Conservation (phyloP, 35 echinoderm and acorn worm species). For the Apostichopus japonicus region DNA sequence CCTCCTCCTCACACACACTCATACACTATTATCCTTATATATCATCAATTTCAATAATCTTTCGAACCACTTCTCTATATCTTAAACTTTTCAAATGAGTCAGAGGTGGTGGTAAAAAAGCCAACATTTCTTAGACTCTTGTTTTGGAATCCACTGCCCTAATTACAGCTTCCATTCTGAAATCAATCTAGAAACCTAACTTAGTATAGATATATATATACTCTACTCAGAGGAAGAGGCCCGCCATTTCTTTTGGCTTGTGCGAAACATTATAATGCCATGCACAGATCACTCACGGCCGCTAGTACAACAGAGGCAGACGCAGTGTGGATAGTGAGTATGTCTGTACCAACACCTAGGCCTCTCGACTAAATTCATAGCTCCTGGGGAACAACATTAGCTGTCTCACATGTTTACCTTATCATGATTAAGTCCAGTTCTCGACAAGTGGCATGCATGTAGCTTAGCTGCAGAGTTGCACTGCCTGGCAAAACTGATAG, state of each 20-base stretch:
- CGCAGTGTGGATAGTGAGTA: not conserved
- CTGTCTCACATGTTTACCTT: slow-evolving; percentile 22
- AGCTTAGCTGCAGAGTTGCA: not conserved
- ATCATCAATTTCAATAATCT: no score
- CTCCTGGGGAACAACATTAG: slow-evolving; percentile 3
- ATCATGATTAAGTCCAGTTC: slow-evolving; percentile 47
- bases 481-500: no score
- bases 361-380: slow-evolving; percentile 7
- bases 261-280: not conserved
- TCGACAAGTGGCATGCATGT: slow-evolving; percentile 9
- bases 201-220: not conserved
- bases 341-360: slow-evolving; percentile 12
- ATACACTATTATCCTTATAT: no score
- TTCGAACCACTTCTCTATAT: no score
- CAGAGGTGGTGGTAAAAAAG: no score
- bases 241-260: no score
- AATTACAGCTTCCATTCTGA: not conserved
- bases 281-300: not conserved
- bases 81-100: no score
- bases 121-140: no score
- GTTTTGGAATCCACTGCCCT: not conserved
- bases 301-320: not conserved
- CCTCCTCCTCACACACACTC: no score
- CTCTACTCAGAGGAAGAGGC: no score
- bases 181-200: not conserved